phyloP scores from a whole-genome alignment of 2,888 invertebrate species.

The Melanostoma scalare region DNA sequence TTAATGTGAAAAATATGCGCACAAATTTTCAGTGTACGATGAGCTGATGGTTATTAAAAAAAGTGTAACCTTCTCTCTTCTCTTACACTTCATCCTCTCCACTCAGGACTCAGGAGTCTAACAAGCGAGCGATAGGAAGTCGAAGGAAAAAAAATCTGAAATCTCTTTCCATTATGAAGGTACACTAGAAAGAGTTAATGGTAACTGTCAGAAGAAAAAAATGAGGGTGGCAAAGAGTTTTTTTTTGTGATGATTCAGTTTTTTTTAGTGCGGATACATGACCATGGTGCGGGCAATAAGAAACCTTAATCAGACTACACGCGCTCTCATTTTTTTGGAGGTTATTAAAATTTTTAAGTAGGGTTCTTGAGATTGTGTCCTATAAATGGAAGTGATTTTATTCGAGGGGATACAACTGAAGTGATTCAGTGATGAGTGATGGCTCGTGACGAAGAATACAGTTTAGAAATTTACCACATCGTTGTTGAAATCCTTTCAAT shows the following conservation, averaged over 20 bases:
- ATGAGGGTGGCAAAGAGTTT: conserved; percentile 73
- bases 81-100: conserved; percentile 1
- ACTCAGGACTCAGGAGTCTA: neutral
- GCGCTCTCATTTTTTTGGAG: conserved; percentile 39
- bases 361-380: conserved; percentile 48
- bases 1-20: conserved; percentile 81
- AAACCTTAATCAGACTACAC: conserved; percentile 62
- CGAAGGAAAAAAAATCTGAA: conserved; percentile 66
- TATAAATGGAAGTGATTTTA: conserved; percentile 26
- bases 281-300: conserved; percentile 52
- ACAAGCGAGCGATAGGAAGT: neutral
- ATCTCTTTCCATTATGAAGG: conserved; percentile 12
- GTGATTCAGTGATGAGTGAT: conserved; percentile 57
- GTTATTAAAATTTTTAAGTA: conserved; percentile 66
- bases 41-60: conserved; percentile 29
- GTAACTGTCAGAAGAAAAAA: conserved; percentile 44
- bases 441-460: conserved; percentile 63
- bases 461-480: conserved; percentile 43
- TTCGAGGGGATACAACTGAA: conserved; percentile 3
- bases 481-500: conserved; percentile 45
- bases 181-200: conserved; percentile 67
- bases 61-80: conserved; percentile 23
- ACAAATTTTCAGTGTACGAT: conserved; percentile 52
- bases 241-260: conserved; percentile 34
- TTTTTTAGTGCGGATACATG: conserved; percentile 36